Conservation (phyloP, 2,888 invertebrate species). For the Troides aeacus region DNA sequence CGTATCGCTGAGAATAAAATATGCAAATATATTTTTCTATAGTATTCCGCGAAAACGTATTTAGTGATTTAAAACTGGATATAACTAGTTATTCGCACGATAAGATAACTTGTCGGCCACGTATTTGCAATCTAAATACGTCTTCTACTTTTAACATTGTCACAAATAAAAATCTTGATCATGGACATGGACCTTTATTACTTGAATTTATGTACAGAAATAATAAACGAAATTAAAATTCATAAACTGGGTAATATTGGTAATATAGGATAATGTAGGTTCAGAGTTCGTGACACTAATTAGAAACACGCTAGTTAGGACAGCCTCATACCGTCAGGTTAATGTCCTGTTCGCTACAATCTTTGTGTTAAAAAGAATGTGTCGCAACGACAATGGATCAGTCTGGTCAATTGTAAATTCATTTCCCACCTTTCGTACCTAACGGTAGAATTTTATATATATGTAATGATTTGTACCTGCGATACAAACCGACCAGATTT, state of each 20-base stretch:
- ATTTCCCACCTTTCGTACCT: no score
- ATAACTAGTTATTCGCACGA: slow-evolving; percentile 18
- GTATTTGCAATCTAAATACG: slow-evolving; percentile 10
- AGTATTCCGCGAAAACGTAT: not conserved
- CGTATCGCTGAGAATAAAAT: not conserved
- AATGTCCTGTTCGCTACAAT: not conserved
- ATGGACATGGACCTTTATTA: not conserved
- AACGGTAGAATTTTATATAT: not conserved
- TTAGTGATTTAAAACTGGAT: slow-evolving; percentile 21
- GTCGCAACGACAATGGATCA: no score
- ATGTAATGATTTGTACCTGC: not conserved
- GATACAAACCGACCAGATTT: not conserved
- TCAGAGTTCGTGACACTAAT: no score
- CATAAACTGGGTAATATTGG: no score
- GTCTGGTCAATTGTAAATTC: no score
- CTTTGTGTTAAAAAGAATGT: not conserved
- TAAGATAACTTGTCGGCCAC: slow-evolving; percentile 20
- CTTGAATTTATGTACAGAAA: not conserved
- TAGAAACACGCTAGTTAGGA: no score
- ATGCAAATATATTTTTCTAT: not conserved
- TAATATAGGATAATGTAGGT: no score
- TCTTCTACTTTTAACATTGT: not conserved
- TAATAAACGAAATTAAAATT: no score
- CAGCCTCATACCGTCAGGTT: not conserved
- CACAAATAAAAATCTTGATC: not conserved